These are phyloP conservation scores for Agapornis roseicollis DNA, from an alignment of 2,113 vertebrate species.

Conservation along the genomic window DNA sequence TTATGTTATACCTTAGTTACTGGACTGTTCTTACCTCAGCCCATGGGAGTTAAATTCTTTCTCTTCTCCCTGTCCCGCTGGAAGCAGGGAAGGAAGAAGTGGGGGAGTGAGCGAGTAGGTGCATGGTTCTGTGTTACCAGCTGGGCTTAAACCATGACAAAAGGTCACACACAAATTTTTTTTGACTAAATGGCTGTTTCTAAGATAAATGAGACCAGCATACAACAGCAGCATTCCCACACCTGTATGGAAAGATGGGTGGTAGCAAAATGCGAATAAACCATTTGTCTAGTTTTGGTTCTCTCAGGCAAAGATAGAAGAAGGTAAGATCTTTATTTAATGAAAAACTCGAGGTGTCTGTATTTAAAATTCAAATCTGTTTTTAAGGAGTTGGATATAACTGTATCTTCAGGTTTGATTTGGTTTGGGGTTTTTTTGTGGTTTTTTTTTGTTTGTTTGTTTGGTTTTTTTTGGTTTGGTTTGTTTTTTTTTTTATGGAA, in stretches of 20 bases:
- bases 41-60: background rate
- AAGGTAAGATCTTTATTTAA: background rate
- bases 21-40: background rate
- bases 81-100: background rate
- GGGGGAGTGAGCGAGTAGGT: background rate
- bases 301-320: background rate
- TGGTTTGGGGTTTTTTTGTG: background rate
- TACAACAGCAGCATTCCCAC: background rate
- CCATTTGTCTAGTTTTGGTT: background rate
- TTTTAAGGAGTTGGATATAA: background rate
- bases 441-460: too few relatives aligned
- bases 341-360: background rate
- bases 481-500: background rate
- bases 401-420: background rate
- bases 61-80: background rate
- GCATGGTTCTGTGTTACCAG: background rate
- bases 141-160: background rate
- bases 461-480: too few relatives aligned
- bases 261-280: background rate
- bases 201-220: background rate
- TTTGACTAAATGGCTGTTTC: background rate
- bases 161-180: background rate
- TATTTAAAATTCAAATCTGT: background rate
- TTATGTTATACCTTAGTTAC: background rate
- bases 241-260: background rate